Evolutionary conservation across 2,888 invertebrate species (phyloP), one percentile per base, ranked within the genome.

Genomic region (Drosophila colorata): DNA sequence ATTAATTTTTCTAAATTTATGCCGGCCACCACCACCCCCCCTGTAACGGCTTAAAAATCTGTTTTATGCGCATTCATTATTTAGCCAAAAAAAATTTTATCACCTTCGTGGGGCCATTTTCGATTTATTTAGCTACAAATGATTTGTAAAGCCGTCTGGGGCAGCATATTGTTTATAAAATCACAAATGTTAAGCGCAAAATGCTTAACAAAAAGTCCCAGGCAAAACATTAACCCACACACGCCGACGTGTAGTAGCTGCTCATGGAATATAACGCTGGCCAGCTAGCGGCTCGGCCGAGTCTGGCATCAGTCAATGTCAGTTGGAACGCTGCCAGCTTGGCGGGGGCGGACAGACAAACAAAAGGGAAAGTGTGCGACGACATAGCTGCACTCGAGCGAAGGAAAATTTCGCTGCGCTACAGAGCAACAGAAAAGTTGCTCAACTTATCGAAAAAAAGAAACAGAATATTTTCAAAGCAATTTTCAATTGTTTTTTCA

Each of bases 281-380:
- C 51, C 25, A 35, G 38, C 38, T 11, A 16, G n/a, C 40, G 47
- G 59, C 46, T 59, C 53, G 35, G 57, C 61, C 51, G 64, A 44
- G 59, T 78, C 83, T 80, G 85, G 89, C 89, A 90, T 89, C 89
- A 89, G 90, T 89, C 89, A 89, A 89, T 89, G 89, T 89, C 90
- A 89, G 81, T 81, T 89, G 89, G 89, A 78, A 43, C 51, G 74
- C 64, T 86, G 90, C 90, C 89, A 89, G 81, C 57, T 64, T 65
- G 55, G 55, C 63, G 70, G 69, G 60, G 86, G 79, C 64, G 76
- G 33, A 33, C 61, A 57, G 55, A 70, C 70, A 75, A 67, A 44
- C 44, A 74, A 77, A 82, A 85, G 83, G 83, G 77, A 74, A 70
- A 74, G 84, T 72, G 64, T 70, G 47, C 64, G 37, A 25, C 59